Base-by-base conservation (phyloP, 2,888 invertebrate species). In the Phania funesta region DNA sequence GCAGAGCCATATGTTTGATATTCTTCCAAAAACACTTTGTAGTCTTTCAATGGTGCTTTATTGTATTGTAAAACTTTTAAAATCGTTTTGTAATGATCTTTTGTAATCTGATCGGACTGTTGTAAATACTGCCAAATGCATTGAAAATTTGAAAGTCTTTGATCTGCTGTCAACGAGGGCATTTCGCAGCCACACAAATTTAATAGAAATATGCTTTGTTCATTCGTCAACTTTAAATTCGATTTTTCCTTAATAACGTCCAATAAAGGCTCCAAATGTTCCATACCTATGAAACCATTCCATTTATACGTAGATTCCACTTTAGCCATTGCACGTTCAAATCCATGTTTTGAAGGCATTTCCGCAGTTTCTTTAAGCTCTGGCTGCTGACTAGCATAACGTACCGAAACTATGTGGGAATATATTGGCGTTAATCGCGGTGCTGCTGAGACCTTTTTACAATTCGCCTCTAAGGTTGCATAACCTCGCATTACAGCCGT, bases 51-150 rank as follows among this genome's bases (percentile, higher is more conserved):
- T 2, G 88, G 88, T 91, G 93, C 92, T 60, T 91, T 89, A 86
- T 95, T 95, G 9, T 93, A 92, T n/a, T 92, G 92, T 85, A 93
- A 92, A 2, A 93, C 92, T 85, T 91, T 90, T 0, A 95, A 88
- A 44, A 94, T 89, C 9, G 92, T 92, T 86, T 93, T 92, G 84
- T 93, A 94, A 65, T 89, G 88, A 1, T 84, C 76, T 46, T 86
- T 71, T 1, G 77, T 86, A 1, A 89, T 85, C 52, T 85, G 84
- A 81, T 93, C 46, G 5, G 78, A 67, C 3, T 74, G 70, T 2
- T 90, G 89, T 18, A 94, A 86, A 41, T 92, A 89, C 22, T 89
- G 87, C 93, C 93, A 94, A n/a, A 94, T 87, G 73, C 92, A 89
- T 82, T 92, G 90, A 18, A 92, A 92, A 7, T 94, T 86, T 54